Conservation (phyloP, 2,113 vertebrate species). For the Tyto alba region DNA sequence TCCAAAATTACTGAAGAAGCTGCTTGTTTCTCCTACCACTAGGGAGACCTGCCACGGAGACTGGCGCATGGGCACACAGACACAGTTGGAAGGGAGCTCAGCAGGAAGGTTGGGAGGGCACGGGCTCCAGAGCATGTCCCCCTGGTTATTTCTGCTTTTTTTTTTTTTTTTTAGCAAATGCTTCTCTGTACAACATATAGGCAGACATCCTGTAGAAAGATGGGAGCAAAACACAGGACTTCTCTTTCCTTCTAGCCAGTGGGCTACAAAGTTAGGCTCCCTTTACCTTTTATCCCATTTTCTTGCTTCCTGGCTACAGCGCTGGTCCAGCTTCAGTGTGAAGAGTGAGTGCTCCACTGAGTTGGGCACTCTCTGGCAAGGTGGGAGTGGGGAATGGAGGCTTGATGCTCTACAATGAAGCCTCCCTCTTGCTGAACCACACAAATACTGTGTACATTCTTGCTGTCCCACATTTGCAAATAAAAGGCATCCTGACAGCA, state of each 20-base stretch:
- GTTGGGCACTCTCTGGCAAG: neutral
- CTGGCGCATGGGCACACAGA: neutral
- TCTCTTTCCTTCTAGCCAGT: neutral
- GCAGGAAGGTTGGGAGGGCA: neutral
- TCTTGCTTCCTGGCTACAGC: neutral
- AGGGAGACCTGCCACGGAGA: neutral
- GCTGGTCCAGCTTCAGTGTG: neutral
- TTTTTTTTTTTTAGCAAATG: neutral
- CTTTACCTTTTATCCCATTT: neutral
- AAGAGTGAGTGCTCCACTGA: neutral
- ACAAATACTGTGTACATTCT: neutral
- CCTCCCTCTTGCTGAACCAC: neutral
- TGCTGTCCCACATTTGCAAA: neutral
- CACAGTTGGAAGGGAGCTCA: neutral
- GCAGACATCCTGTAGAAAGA: neutral
- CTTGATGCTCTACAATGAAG: neutral
- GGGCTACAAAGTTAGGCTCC: neutral
- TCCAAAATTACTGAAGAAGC: neutral
- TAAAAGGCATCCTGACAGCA: neutral
- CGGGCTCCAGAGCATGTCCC: fast-evolving
- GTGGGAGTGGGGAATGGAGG: neutral
- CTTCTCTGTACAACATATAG: neutral
- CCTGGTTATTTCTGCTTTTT: neutral
- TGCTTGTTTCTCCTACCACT: neutral
- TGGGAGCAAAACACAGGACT: neutral